Evolutionary conservation across 1,140 invertebrate genomes (phyloP), one percentile per base, ranked within the genome.

Genomic region (Cryptotermes secundus): DNA sequence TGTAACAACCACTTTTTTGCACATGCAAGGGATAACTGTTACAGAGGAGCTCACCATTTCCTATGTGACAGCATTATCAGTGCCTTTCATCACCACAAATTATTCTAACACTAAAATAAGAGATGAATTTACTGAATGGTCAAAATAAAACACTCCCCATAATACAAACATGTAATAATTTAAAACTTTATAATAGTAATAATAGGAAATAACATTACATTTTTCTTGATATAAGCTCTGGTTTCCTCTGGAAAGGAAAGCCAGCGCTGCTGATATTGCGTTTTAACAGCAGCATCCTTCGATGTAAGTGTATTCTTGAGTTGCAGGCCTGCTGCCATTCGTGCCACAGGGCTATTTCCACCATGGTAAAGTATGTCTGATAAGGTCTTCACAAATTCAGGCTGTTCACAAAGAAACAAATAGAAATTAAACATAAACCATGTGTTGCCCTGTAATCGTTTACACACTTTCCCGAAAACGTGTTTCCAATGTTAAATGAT

Each of bases 281-380:
- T 88, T 90, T 96, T 96, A 83, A 98, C 91, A 49, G 91, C 92
- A 42, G 92, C 90, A 91, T 99, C 98, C 93, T 99, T 99, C 83
- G 99, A 98, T 82, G 97, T 99, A 35, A 99, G 93, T 86, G 97
- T 96, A 92, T 99, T 99, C 91, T 99, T 99, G 22, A 99, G 92
- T 90, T 99, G 99, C 80, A 99, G 91, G 87, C 99, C 99, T 86
- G 98, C 98, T 87, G 99, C 98, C 95, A 98, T 99, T 84, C 99
- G 94, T 79, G 97, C 97, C 85, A 99, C 97, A 59, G 95, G 94
- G 88, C 95, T 97, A 88, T 98, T 97, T 49, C 94, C 94, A 34
- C 95, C 95, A 92, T 97, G 95, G 86, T 95, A 94, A 86, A 99
- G 91, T 36, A 99, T 95, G 88, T 97, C 96, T 49, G 98, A 99